A percentile compares a stretch with the other conserved stretches of the same genome.
Conservation (phyloP, 1,140 invertebrate genomes). For the Zaprionus ornatus region DNA sequence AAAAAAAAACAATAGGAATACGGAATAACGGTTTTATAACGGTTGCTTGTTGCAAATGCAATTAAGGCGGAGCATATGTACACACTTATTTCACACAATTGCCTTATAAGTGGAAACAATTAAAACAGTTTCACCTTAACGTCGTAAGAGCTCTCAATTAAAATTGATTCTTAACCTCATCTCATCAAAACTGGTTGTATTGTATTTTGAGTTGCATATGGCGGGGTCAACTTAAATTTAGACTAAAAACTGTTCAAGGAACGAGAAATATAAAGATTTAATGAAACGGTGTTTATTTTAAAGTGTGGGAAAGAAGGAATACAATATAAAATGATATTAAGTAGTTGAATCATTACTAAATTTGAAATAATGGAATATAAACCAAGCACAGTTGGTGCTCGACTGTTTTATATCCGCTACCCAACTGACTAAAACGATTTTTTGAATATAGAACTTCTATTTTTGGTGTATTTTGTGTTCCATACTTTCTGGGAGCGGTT, state of each 20-base stretch:
- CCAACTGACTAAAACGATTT: no score
- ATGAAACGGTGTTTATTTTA: no score
- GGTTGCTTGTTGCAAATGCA: constrained; percentile 23
- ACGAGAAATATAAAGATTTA: no score
- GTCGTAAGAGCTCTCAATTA: background rate
- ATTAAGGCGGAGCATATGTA: constrained; percentile 34
- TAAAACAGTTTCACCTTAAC: constrained; percentile 53
- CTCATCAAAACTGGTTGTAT: background rate
- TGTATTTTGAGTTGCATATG: background rate
- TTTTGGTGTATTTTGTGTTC: background rate
- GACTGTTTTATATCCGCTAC: no score
- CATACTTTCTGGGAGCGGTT: no score
- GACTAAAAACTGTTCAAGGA: background rate
- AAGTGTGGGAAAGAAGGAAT: no score
- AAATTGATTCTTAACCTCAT: background rate
- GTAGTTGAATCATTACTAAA: no score
- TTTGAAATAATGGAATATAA: no score
- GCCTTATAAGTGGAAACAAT: constrained; percentile 52
- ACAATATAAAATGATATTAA: no score
- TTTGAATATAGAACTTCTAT: no score
- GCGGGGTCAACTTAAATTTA: background rate
- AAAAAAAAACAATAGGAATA: constrained; percentile 28
- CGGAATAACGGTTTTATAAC: constrained; percentile 29
- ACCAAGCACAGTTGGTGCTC: no score
- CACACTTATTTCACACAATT: constrained; percentile 16